phyloP scores from a whole-genome alignment of 2,888 invertebrate genomes.

The Maniola hyperantus region DNA sequence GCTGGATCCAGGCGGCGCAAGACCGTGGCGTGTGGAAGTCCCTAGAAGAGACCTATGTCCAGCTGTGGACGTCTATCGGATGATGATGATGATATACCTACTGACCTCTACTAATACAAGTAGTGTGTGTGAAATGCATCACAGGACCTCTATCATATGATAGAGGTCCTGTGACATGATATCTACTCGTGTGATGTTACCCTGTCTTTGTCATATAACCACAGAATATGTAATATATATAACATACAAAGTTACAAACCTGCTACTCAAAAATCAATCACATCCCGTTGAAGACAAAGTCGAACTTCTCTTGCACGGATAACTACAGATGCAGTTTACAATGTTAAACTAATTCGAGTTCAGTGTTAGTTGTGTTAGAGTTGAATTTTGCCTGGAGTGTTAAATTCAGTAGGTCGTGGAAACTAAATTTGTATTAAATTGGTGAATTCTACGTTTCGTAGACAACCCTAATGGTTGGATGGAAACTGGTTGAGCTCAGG shows the following conservation, averaged over 20 bases:
- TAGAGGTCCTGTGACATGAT: too few species aligned
- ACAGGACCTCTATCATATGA: too few species aligned
- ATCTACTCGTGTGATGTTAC: too few species aligned
- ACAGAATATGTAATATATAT: too few species aligned
- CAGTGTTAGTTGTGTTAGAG: background rate
- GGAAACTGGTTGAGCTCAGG: background rate
- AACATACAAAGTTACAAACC: too few species aligned
- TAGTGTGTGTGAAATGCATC: background rate
- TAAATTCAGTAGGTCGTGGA: background rate
- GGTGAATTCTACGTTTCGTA: conserved; percentile 18
- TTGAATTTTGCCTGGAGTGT: background rate
- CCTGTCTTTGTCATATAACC: conserved; percentile 13
- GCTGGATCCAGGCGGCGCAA: too few species aligned
- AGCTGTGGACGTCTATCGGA: too few species aligned
- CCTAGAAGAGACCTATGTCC: too few species aligned
- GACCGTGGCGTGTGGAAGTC: too few species aligned
- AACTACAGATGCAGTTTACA: background rate
- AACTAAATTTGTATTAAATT: conserved; percentile 15
- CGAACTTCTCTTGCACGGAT: background rate
- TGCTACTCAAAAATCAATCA: background rate
- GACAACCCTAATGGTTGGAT: conserved; percentile 8
- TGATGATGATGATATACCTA: too few species aligned
- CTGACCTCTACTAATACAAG: too few species aligned
- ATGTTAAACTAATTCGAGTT: background rate
- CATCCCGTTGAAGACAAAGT: background rate